Base-by-base conservation (phyloP, 2,888 invertebrate genomes). In the Mesorhabditis spiculigera region DNA sequence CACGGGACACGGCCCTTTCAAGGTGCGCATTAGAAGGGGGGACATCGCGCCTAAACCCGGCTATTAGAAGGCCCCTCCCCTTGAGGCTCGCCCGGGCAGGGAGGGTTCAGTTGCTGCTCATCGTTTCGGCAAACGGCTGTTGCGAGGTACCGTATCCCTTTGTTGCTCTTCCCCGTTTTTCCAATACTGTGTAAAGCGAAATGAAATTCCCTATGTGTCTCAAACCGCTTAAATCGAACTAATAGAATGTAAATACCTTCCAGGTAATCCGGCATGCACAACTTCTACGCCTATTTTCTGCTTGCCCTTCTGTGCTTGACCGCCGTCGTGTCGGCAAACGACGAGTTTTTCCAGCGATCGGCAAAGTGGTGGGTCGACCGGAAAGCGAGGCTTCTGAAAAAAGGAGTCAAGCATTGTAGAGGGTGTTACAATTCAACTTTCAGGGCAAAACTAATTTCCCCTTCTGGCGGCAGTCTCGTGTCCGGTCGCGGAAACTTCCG, bases 401-500 rank as follows among this genome's bases (percentile, higher is more conserved):
- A 50, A 50, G 8, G n/a, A 28, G 1, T 28, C 1, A 28, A 28
- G 28, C 28, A 28, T 28, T 28, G 28, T 28, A 28, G 28, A 28
- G 28, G 28, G 28, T 28, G 28, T 28, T 28, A 28, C 28, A 28
- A 28, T 28, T 3, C 28, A 50, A 10, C 8, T 50, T 50, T 50
- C n/a, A 50, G 43, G 71, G 70, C 67, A 70, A 74, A 67, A 63
- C 66, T 74, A 70, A 28, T 28, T 28, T 70, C 65, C 42, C 74
- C 74, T 41, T 65, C 68, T 28, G 74, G 74, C 28, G 74, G 74
- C 43, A 67, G 71, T 63, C 68, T 74, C n/a, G 72, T 74, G 67
- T 71, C 71, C 13, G 74, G 74, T 42, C 65, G 74, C 42, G 74
- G 74, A 43, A 70, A 72, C 68, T 74, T 74, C 68, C 71, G 74